These are phyloP conservation scores for Pinna nobilis DNA, from an alignment of 1,140 invertebrate genomes.

Conservation along the genomic window DNA sequence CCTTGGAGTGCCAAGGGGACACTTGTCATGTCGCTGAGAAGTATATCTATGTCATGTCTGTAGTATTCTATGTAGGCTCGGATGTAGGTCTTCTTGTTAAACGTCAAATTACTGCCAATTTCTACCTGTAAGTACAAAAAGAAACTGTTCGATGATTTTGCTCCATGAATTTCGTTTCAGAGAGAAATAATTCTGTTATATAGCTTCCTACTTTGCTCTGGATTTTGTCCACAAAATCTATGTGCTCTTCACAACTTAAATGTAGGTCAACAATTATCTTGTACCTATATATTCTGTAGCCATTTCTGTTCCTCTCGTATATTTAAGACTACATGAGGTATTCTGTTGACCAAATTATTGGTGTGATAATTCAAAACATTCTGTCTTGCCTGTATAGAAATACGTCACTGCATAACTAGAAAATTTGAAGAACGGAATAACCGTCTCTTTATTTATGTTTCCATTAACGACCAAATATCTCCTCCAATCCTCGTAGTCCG, in stretches of 20 bases:
- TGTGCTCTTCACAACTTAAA: not conserved
- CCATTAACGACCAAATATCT: no score
- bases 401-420: no score
- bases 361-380: no score
- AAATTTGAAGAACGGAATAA: no score
- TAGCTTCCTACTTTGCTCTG: not conserved
- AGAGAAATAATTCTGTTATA: not conserved
- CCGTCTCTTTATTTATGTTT: no score
- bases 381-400: no score
- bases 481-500: no score
- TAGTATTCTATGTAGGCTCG: conserved; percentile 55
- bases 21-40: conserved; percentile 4
- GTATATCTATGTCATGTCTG: conserved; percentile 43
- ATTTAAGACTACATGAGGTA: no score
- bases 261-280: no score
- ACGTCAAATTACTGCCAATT: conserved; percentile 51
- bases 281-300: no score
- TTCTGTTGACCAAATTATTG: no score
- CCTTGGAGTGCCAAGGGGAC: conserved; percentile 20
- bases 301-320: no score
- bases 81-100: conserved; percentile 50
- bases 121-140: conserved; percentile 46
- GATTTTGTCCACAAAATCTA: not conserved
- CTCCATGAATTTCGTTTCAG: not conserved
- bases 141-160: not conserved